Evolutionary conservation across 2,113 vertebrate species (phyloP), one percentile per base, ranked within the genome.

Genomic region (Alethe castanea): DNA sequence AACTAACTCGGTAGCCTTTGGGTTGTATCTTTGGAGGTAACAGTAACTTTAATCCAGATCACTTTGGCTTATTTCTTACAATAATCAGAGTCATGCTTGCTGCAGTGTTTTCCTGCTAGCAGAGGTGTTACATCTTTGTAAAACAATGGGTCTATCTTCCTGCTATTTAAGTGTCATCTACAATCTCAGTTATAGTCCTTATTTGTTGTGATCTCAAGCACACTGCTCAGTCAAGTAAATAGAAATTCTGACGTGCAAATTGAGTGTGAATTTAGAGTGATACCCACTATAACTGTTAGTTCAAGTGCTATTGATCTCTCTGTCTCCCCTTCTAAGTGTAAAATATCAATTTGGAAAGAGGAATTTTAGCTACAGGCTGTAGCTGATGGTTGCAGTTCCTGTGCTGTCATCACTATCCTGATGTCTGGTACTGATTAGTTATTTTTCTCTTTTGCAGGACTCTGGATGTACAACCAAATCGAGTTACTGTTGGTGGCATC

Each of bases 391-490:
- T 64, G 44, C 52, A 53, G 47, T 60, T 86, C 54, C 33, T 33
- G 22, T 81, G 38, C 69, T 71, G n/a, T 54, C 28, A 18, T 64
- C 8, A 0, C 64, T 81, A 0, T 38, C 16, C 76, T 78, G 19
- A 45, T 74, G n/a, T 36, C 64, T 52, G 64, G 52, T 83, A 14
- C 81, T 82, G 31, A 66, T 73, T 5, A 50, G 24, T 76, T 26
- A 7, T 84, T 86, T 86, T 80, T 89, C 88, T 94, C 71, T 91
- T 25, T 77, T 81, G 25, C 64, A 99, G 99, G 99, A 99, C 99
- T 53, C 98, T 99, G 5, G 99, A 99, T 19, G 99, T 99, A 31
- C 99, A 99, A 95, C 99, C 99, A 52, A 99, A 99, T 94, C 97
- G 98, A 94, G 98, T 99, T 86, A 99, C 98, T 9, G 99, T 99